Percentiles rank a stretch among this genome's conserved stretches.
These are phyloP conservation scores for Psix sp. DNA, from an alignment of 1,140 invertebrate genomes.

Conservation along the genomic window DNA sequence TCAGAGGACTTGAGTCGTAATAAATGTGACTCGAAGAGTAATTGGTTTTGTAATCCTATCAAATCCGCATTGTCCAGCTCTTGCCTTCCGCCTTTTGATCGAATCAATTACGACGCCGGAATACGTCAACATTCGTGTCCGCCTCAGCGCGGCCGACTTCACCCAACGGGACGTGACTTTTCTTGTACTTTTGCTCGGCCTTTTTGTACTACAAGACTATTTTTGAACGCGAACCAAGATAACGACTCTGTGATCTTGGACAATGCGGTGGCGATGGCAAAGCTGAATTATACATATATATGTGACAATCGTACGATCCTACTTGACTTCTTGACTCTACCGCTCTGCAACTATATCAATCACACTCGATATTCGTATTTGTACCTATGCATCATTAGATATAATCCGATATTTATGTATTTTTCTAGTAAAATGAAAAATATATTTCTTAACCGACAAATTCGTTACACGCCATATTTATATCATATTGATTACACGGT, in stretches of 20 bases:
- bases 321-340: slow-evolving; percentile 44
- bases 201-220: no score
- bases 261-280: slow-evolving; percentile 8
- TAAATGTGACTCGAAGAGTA: slow-evolving; percentile 44
- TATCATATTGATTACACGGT: no score
- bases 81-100: no score
- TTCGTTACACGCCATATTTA: no score
- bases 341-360: slow-evolving; percentile 55
- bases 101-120: no score
- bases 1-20: slow-evolving; percentile 48
- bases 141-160: no score
- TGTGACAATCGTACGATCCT: slow-evolving; percentile 56
- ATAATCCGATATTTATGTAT: slow-evolving; percentile 56
- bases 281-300: slow-evolving; percentile 44
- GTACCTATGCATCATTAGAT: slow-evolving; percentile 59
- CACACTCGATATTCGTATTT: slow-evolving; percentile 57
- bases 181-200: no score
- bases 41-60: slow-evolving; percentile 47
- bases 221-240: no score
- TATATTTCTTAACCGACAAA: no score
- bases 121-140: no score
- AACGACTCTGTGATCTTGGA: slow-evolving; percentile 19
- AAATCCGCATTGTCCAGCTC: slow-evolving; percentile 22
- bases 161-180: no score
- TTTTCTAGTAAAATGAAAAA: no score